A percentile compares a stretch with the other conserved stretches of the same genome.
phyloP scores from a whole-genome alignment of 2,113 vertebrate species.

The Pungitius pungitius region DNA sequence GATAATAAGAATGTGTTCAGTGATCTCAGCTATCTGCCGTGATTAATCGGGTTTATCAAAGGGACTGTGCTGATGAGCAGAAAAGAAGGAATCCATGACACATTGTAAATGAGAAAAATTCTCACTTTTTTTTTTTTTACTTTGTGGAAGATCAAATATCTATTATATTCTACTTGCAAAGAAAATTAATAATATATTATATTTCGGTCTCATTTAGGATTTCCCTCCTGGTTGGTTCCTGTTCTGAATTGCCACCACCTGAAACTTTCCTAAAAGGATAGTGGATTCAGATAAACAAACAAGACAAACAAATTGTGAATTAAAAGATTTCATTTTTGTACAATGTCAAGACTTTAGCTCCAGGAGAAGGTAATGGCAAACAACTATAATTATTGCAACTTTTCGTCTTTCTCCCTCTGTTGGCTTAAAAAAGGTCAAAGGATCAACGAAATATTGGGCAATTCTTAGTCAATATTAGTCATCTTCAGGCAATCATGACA shows the following conservation, averaged over 20 bases:
- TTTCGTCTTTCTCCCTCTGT: background rate
- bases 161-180: background rate
- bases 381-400: background rate
- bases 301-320: background rate
- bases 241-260: background rate
- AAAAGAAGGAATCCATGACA: background rate
- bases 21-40: conserved; percentile 4
- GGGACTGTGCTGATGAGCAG: conserved; percentile 3
- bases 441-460: too few species aligned
- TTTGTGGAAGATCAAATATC: background rate
- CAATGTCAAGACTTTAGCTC: background rate
- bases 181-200: background rate
- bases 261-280: background rate
- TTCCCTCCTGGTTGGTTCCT: background rate
- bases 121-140: background rate
- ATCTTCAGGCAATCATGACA: background rate
- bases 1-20: conserved; percentile 7
- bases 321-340: background rate
- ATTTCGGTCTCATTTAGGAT: background rate
- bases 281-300: background rate
- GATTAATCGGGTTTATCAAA: conserved; percentile 3
- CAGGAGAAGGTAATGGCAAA: background rate
- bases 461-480: too few species aligned
- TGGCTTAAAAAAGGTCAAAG: background rate
- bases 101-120: background rate